Evolutionary conservation across 2,113 vertebrate species (phyloP).

Genomic region (Lates calcarifer): DNA sequence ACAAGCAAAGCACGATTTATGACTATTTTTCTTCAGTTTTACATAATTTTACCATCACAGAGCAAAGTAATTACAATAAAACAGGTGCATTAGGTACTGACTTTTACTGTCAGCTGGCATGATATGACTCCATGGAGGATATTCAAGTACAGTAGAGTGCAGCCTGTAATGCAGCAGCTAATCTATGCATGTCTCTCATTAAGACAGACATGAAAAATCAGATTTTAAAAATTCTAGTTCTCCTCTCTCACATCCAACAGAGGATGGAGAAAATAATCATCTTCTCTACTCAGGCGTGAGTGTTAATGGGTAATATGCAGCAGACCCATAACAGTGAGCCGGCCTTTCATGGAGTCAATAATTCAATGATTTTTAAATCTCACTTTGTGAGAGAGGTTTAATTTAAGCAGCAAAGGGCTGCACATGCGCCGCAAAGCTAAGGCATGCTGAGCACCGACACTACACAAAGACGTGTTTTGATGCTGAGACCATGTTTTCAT

Average conservation of each 20-base stretch:
- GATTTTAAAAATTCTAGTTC: background rate
- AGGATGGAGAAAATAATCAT: slow-evolving; percentile 46
- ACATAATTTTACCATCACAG: too few relatives aligned
- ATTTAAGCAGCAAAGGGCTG: slow-evolving; percentile 18
- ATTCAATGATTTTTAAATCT: slow-evolving; percentile 52
- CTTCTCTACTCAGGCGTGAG: slow-evolving; percentile 36
- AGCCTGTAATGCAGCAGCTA: background rate
- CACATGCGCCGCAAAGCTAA: background rate
- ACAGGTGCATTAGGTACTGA: background rate
- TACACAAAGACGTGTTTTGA: background rate
- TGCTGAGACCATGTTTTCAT: background rate
- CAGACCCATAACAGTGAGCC: slow-evolving; percentile 11
- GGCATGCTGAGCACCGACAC: background rate
- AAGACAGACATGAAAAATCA: background rate
- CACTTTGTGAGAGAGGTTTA: slow-evolving; percentile 36
- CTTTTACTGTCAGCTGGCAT: background rate
- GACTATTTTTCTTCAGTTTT: background rate
- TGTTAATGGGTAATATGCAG: slow-evolving; percentile 54
- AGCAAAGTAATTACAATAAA: background rate
- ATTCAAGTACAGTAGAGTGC: background rate
- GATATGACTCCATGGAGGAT: background rate
- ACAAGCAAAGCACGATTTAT: background rate
- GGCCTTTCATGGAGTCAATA: slow-evolving; percentile 46
- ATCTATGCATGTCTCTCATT: background rate
- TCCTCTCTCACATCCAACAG: slow-evolving; percentile 9